phyloP scores from a whole-genome alignment of 2,113 vertebrate species.

The Phasianus colchicus region DNA sequence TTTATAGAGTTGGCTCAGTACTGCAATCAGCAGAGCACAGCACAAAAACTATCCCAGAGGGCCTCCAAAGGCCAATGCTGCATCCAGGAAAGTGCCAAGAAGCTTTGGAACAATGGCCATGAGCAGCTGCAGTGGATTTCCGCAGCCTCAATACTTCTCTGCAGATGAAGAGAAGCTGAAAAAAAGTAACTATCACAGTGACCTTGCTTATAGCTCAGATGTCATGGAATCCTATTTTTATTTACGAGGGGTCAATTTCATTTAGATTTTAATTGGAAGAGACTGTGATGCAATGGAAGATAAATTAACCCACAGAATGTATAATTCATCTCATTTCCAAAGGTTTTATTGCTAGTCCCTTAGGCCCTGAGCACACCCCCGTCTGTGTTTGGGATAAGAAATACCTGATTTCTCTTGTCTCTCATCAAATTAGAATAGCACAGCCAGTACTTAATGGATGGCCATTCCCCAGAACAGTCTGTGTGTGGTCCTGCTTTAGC shows the following conservation, averaged over 20 bases:
- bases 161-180: not conserved
- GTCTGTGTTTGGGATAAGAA: slow-evolving; percentile 10
- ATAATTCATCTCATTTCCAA: slow-evolving; percentile 10
- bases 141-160: not conserved
- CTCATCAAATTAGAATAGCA: slow-evolving; percentile 39
- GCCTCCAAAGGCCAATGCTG: not conserved
- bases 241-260: not conserved
- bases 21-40: not conserved
- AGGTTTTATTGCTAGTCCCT: slow-evolving; percentile 8
- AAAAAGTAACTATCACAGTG: slow-evolving; percentile 7
- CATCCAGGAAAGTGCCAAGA: slow-evolving; percentile 39
- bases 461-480: not conserved
- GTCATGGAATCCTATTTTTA: slow-evolving; percentile 43
- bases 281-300: not conserved
- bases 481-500: slow-evolving; percentile 30
- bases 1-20: slow-evolving; percentile 2
- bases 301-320: not conserved
- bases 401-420: slow-evolving; percentile 35
- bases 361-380: not conserved
- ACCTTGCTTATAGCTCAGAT: slow-evolving; percentile 40
- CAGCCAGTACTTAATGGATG: not conserved
- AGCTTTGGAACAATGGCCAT: not conserved
- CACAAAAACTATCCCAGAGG: slow-evolving; percentile 16
- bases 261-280: not conserved
- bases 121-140: slow-evolving; percentile 41